Evolutionary conservation across 2,888 invertebrate species (phyloP).

Genomic region (Ochropleura plecta): DNA sequence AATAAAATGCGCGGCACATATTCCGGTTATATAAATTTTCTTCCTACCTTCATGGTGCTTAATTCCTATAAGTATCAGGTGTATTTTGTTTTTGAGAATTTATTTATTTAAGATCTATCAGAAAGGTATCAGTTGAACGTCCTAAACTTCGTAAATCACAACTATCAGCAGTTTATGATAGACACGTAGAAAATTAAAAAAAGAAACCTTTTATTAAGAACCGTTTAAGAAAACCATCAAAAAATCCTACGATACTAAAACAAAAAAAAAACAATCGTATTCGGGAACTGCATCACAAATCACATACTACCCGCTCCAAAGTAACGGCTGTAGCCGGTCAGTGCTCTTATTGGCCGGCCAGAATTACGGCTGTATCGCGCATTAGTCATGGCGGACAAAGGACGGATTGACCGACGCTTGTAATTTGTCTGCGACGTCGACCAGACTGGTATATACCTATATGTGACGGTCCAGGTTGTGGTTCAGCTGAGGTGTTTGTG

Average conservation of each 20-base stretch:
- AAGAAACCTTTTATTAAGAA: too few relatives aligned
- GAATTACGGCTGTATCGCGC: slow-evolving; percentile 63
- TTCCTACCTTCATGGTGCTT: too few relatives aligned
- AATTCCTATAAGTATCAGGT: too few relatives aligned
- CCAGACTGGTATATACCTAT: slow-evolving; percentile 40
- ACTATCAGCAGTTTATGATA: too few relatives aligned
- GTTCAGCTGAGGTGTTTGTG: slow-evolving; percentile 20
- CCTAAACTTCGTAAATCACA: too few relatives aligned
- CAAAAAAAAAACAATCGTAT: slow-evolving; percentile 3
- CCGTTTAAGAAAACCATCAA: background rate
- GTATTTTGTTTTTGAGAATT: too few relatives aligned
- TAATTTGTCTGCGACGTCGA: slow-evolving; percentile 65
- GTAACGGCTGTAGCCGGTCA: slow-evolving; percentile 58
- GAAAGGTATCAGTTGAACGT: too few relatives aligned
- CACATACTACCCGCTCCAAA: slow-evolving; percentile 42
- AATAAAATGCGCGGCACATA: too few relatives aligned
- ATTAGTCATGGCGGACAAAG: slow-evolving; percentile 67
- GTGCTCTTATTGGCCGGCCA: slow-evolving; percentile 58
- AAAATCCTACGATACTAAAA: background rate
- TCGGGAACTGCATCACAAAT: slow-evolving; percentile 56
- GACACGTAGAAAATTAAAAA: too few relatives aligned
- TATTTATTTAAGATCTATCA: too few relatives aligned
- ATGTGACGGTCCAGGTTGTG: slow-evolving; percentile 22
- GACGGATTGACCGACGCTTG: slow-evolving; percentile 64
- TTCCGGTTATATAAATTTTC: too few relatives aligned